Evolutionary conservation across 2,113 vertebrate genomes (phyloP).

Genomic region (Ciconia boyciana): DNA sequence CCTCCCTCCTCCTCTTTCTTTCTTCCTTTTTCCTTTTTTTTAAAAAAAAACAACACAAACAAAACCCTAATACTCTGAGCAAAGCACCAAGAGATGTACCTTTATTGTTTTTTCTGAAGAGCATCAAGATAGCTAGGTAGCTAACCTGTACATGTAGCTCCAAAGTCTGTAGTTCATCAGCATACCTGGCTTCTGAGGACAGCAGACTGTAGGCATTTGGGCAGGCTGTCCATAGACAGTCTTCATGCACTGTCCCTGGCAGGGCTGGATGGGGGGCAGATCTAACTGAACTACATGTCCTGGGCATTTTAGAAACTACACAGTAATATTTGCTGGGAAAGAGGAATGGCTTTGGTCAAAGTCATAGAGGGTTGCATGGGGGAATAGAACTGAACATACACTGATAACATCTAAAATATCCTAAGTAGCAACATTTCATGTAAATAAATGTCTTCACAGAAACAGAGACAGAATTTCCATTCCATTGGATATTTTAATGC

Average conservation of each 20-base stretch:
- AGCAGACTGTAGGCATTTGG: rapidly evolving
- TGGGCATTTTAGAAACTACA: not conserved
- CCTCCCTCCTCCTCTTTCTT: not conserved
- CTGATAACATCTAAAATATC: not conserved
- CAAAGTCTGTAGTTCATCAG: not conserved
- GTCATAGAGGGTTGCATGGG: not conserved
- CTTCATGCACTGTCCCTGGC: not conserved
- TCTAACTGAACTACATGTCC: not conserved
- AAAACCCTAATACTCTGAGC: not conserved
- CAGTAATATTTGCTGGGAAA: not conserved
- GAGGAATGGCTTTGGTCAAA: not conserved
- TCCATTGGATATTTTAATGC: not conserved
- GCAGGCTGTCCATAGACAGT: not conserved
- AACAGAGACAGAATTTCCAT: not conserved
- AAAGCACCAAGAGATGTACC: not conserved
- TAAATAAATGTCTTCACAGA: not conserved
- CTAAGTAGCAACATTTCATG: not conserved
- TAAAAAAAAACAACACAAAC: not conserved
- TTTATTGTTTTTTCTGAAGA: not conserved
- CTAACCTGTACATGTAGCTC: not conserved
- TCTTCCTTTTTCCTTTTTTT: not conserved
- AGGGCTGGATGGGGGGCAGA: not conserved
- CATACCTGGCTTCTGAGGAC: not conserved
- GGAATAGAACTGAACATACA: not conserved
- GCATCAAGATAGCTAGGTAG: not conserved